phyloP scores from a whole-genome alignment of 2,888 invertebrate species.

The Mantis religiosa region DNA sequence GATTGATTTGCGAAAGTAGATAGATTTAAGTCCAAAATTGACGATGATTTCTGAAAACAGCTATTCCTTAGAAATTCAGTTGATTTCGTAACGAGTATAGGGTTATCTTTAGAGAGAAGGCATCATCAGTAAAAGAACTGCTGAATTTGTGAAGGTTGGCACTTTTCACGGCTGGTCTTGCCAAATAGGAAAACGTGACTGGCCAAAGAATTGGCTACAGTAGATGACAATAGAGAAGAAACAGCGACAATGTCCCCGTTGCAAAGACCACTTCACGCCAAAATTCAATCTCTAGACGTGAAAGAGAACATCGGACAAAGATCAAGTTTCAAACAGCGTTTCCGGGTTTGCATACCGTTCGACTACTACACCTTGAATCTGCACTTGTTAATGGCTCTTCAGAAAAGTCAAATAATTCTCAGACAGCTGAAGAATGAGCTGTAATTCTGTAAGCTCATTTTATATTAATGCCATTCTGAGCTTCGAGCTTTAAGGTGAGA shows the following conservation, averaged over 20 bases:
- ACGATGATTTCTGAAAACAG: too few relatives aligned
- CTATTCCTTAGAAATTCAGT: too few relatives aligned
- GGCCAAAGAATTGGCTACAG: neutral
- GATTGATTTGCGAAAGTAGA: too few relatives aligned
- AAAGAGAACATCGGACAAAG: neutral
- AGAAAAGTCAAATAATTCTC: too few relatives aligned
- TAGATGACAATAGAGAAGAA: neutral
- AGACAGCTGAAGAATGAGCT: too few relatives aligned
- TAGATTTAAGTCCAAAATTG: too few relatives aligned
- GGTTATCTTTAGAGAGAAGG: neutral
- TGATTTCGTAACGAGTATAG: too few relatives aligned
- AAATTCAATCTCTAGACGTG: neutral
- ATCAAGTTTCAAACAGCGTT: neutral
- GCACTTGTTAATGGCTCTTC: too few relatives aligned
- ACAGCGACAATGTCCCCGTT: neutral
- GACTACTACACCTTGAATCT: too few relatives aligned
- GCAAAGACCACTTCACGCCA: neutral
- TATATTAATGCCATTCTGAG: too few relatives aligned
- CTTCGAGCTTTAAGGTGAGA: too few relatives aligned
- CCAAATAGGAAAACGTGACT: neutral
- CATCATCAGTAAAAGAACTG: neutral
- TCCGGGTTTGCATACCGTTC: neutral
- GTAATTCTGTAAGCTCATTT: too few relatives aligned
- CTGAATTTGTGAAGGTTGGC: neutral
- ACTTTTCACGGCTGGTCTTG: neutral